phyloP scores from a whole-genome alignment of 92 coral and sea anemone species.

The Epizoanthus rinbou region DNA sequence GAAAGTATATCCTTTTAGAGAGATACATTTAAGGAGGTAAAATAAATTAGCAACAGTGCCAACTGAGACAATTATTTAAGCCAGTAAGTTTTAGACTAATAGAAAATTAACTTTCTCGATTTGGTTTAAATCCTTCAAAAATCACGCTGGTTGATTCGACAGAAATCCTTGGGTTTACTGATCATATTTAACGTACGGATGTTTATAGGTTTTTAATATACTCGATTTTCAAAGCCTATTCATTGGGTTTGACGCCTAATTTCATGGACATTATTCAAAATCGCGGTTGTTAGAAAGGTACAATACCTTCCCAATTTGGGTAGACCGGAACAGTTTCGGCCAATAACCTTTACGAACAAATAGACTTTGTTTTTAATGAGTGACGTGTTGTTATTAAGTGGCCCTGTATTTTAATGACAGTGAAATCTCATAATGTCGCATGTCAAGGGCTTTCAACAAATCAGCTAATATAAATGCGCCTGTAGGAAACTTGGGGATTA shows the following conservation, averaged over 20 bases:
- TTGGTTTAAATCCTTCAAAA: neutral
- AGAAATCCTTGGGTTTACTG: slow-evolving; percentile 31
- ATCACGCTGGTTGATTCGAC: neutral
- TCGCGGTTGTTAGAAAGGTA: slow-evolving; percentile 19
- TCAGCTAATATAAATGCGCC: slow-evolving; percentile 22
- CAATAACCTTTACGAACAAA: slow-evolving; percentile 87
- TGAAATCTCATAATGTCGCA: slow-evolving; percentile 30
- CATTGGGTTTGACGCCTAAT: slow-evolving; percentile 37
- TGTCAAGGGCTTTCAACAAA: slow-evolving; percentile 4
- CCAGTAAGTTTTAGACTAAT: neutral
- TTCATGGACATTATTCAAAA: slow-evolving; percentile 28
- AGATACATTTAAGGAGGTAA: slow-evolving; percentile 62
- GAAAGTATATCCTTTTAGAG: slow-evolving; percentile 77
- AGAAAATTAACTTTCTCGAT: neutral
- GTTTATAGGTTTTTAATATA: slow-evolving; percentile 45
- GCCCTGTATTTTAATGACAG: slow-evolving; percentile 47
- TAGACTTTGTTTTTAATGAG: slow-evolving; percentile 71
- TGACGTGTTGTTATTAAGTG: slow-evolving; percentile 65
- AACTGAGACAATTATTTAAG: slow-evolving; percentile 8
- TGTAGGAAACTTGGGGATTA: neutral
- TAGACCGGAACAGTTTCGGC: slow-evolving; percentile 59
- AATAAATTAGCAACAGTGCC: slow-evolving; percentile 35
- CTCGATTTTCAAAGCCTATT: slow-evolving; percentile 41
- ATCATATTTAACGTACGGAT: slow-evolving; percentile 40
- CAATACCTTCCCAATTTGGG: slow-evolving; percentile 55